Base-by-base conservation (phyloP, 2,113 vertebrate species). In the Dinomys branickii region DNA sequence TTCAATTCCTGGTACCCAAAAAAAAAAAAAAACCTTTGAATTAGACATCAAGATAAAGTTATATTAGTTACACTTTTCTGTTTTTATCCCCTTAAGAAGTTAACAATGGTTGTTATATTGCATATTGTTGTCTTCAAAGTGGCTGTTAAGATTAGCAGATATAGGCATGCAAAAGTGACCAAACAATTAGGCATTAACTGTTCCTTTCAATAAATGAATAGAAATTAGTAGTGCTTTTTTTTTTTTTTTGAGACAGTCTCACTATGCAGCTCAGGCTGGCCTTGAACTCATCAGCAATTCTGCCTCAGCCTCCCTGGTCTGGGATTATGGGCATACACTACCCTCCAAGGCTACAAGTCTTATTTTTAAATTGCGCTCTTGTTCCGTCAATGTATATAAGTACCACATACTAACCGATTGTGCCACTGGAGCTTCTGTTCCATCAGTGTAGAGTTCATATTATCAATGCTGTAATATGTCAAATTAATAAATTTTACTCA, bases 41-140 rank as follows among this genome's bases (percentile, higher is more conserved):
- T 50, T 50, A 50, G 47, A 87, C 28, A n/a, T 88, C 20, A 87
- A 71, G 47, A 54, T 94, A 88, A 93, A 94, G 67, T 93, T 85
- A 35, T 41, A 17, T 77, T 77, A 69, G 12, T 85, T 30, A 19
- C 52, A n/a, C 16, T 77, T 77, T 14, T 47, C 22, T 50, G 47
- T 50, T 50, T 50, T 50, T 50, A 6, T 9, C 47, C 9, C 47
- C 47, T 50, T 50, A 50, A 9, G 9, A 50, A 50, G 9, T 50
- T 50, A 50, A 50, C 47, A 50, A 50, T 50, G 47, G 47, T 50
- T 50, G 47, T 50, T 50, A 50, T 50, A 50, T 50, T 50, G 47
- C 9, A 50, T 50, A 50, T 50, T 50, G 47, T 50, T 50, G 9
- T 9, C 47, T 50, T 50, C 5, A 50, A 50, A 50, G 47, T 50